These are phyloP conservation scores for Anthoptus insignis DNA, from an alignment of 2,888 invertebrate genomes.

Conservation along the genomic window DNA sequence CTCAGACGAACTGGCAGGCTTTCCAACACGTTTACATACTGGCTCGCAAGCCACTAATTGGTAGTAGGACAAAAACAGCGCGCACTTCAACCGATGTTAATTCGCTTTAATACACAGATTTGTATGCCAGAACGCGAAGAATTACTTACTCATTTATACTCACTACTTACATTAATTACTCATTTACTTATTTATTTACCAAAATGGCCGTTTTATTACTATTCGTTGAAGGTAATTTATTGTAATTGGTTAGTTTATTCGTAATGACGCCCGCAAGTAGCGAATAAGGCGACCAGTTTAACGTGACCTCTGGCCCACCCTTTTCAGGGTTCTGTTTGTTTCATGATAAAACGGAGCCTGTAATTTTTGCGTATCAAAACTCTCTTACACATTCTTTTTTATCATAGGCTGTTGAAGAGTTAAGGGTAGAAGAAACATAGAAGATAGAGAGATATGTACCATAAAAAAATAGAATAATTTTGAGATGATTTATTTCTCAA, in stretches of 20 bases:
- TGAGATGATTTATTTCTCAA: too few relatives aligned
- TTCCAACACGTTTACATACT: constrained; percentile 43
- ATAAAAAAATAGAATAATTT: too few relatives aligned
- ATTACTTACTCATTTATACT: too few relatives aligned
- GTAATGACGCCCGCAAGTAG: constrained; percentile 64
- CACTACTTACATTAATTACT: constrained; percentile 75
- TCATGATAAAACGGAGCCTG: neutral
- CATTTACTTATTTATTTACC: constrained; percentile 78
- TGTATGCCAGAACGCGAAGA: constrained; percentile 70
- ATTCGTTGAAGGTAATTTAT: constrained; percentile 73
- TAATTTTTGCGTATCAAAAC: too few relatives aligned
- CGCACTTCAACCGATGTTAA: constrained; percentile 66
- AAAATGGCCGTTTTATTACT: constrained; percentile 78
- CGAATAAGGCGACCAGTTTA: constrained; percentile 49
- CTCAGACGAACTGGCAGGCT: constrained; percentile 8
- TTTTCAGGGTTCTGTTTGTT: constrained; percentile 29
- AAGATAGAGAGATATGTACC: too few relatives aligned
- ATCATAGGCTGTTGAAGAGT: too few relatives aligned
- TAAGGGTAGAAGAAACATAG: too few relatives aligned
- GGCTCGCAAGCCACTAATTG: constrained; percentile 63
- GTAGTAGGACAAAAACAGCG: constrained; percentile 56
- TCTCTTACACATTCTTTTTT: too few relatives aligned
- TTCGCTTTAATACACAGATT: constrained; percentile 80
- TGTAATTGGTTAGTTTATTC: constrained; percentile 78
- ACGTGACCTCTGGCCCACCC: constrained; percentile 48